Percentiles rank a stretch among this genome's conserved stretches.
These are phyloP conservation scores for Drosophila ficusphila DNA, from an alignment of 1,140 invertebrate genomes.

Conservation along the genomic window DNA sequence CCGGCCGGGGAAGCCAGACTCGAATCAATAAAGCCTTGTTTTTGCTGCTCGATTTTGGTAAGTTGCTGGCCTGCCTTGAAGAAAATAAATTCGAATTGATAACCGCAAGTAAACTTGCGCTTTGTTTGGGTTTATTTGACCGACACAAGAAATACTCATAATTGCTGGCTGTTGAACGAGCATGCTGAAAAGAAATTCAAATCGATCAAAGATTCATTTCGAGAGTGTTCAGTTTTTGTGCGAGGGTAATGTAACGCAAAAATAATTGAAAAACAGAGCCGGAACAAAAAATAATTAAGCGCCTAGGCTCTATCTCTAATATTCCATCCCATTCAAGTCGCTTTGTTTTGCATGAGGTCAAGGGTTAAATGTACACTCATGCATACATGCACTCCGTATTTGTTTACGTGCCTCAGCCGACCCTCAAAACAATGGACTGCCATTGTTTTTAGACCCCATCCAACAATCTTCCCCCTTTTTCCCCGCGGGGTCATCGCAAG, in stretches of 20 bases:
- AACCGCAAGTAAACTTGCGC: too few species aligned
- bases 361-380: conserved; percentile 52
- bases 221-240: neutral
- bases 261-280: conserved; percentile 17
- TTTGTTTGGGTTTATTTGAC: too few species aligned
- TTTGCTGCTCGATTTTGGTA: neutral
- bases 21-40: neutral
- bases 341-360: conserved; percentile 58
- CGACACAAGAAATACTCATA: too few species aligned
- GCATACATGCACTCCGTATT: conserved; percentile 37
- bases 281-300: conserved; percentile 52
- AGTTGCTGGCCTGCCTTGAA: neutral
- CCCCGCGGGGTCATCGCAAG: conserved; percentile 3
- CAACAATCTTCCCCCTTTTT: too few species aligned
- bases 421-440: conserved; percentile 48
- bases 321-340: neutral
- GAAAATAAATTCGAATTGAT: neutral
- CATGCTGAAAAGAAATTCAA: too few species aligned
- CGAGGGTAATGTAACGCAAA: conserved; percentile 1
- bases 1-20: neutral
- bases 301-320: conserved; percentile 11
- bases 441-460: conserved; percentile 43
- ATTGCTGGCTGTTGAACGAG: too few species aligned
- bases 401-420: conserved; percentile 55
- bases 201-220: too few species aligned